A percentile compares a stretch with the other conserved stretches of the same genome.
These are phyloP conservation scores for Atta cephalotes DNA, from an alignment of 1,140 invertebrate genomes.

Conservation along the genomic window DNA sequence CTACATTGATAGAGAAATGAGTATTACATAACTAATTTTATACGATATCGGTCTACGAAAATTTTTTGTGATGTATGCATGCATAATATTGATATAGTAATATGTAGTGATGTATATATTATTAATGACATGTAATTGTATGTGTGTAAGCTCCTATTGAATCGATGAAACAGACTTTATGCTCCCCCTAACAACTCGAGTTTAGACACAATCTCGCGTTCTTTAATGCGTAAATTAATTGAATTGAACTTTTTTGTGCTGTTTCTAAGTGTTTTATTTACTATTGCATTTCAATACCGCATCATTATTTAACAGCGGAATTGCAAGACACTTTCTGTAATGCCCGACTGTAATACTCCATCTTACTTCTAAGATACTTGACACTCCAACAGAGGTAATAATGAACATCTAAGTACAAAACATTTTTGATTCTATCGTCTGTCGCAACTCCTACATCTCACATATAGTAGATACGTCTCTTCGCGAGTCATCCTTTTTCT, in stretches of 20 bases:
- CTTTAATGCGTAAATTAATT: constrained; percentile 4
- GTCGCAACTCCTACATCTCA: not conserved
- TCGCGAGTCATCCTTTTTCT: not conserved
- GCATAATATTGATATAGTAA: too few relatives aligned
- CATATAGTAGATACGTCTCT: not conserved
- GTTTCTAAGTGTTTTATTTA: not conserved
- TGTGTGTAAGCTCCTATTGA: too few relatives aligned
- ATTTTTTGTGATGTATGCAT: too few relatives aligned
- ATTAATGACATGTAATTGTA: too few relatives aligned
- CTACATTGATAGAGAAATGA: too few relatives aligned
- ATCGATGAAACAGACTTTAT: too few relatives aligned
- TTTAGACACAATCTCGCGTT: not conserved
- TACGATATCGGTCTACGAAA: too few relatives aligned
- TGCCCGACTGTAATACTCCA: not conserved
- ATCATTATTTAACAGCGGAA: constrained; percentile 16
- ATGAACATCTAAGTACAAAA: not conserved
- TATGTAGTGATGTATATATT: too few relatives aligned
- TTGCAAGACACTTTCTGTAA: constrained; percentile 2
- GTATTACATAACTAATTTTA: too few relatives aligned
- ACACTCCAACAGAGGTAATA: not conserved
- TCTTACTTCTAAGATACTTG: not conserved
- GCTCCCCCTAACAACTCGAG: not conserved
- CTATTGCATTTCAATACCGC: not conserved
- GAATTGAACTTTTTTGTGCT: not conserved
- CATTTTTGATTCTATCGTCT: not conserved